Percentiles rank a stretch among this genome's conserved stretches.
Conservation (phyloP, 2,113 vertebrate genomes). For the Alethe diademata region DNA sequence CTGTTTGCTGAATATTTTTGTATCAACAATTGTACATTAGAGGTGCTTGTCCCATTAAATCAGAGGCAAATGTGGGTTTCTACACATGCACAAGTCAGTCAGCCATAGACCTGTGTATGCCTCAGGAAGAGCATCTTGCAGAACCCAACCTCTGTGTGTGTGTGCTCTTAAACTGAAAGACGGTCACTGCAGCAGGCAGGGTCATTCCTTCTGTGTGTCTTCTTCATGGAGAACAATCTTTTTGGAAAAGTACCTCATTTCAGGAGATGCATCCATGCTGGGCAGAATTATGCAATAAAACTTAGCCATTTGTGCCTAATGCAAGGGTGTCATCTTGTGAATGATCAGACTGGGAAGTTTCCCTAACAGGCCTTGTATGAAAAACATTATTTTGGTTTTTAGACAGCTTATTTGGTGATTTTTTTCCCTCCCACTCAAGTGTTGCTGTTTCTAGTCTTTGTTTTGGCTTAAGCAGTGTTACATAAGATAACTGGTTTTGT, state of each 20-base stretch:
- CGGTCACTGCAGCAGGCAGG: not conserved
- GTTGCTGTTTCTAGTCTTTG: not conserved
- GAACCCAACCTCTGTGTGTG: not conserved
- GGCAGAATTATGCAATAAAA: not conserved
- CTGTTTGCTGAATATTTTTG: not conserved
- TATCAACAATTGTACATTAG: not conserved
- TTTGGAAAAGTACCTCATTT: not conserved
- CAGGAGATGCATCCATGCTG: not conserved
- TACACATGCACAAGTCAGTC: not conserved
- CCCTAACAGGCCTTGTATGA: not conserved
- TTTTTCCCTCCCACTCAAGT: not conserved
- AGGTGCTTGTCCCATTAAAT: not conserved
- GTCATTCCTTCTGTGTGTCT: not conserved
- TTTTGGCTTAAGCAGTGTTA: not conserved
- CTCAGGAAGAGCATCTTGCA: not conserved
- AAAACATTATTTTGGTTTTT: not conserved
- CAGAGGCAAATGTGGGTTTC: not conserved
- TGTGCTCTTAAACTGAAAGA: not conserved
- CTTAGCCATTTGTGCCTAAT: not conserved
- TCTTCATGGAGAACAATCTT: not conserved
- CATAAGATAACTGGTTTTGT: not conserved
- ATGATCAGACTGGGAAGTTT: not conserved
- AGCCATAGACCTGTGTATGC: accelerated
- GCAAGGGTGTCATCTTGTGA: not conserved
- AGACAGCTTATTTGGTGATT: not conserved